Evolutionary conservation across 1,140 invertebrate genomes (phyloP), one percentile per base, ranked within the genome.

Genomic region (Bombyx mori): DNA sequence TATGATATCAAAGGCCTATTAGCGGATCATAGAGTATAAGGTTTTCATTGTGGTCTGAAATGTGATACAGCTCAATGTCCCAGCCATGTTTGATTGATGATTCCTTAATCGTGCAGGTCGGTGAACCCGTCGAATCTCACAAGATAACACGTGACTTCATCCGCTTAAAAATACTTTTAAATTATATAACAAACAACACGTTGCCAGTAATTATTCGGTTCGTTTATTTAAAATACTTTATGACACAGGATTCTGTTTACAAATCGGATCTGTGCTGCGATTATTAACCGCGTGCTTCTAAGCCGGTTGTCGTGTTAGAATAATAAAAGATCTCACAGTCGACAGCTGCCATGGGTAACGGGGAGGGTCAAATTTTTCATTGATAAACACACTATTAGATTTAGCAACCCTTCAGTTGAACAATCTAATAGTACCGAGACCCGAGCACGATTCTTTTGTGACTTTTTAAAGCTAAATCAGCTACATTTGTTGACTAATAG

Each of bases 31-130:
- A 18, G 12, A 57, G 57, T 45, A 58, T 60, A 62, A 60, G 63
- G 63, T 77, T 56, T 75, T 68, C 58, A 77, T 73, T 76, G 68
- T 74, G 73, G 68, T 74, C 73, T 75, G 79, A 82, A 77, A 85
- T 72, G 65, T 69, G 77, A 85, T 82, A 77, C 73, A 74, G 75
- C 72, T 71, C 67, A 58, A 68, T 73, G 69, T 66, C 68, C 62
- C 69, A 69, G 68, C 60, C 71, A 75, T 78, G 62, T 70, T 79
- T 83, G 82, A 86, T 83, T 86, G 80, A 86, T 83, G 75, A 81
- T 82, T 80, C 79, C 79, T 86, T 83, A 80, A 85, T 85, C 79
- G 82, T 76, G 75, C 61, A 69, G 82, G 79, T 82, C 80, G 66
- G 54, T 66, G 69, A 82, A 76, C 80, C 71, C 67, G 51, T 49